Conservation (phyloP, 2,888 invertebrate species). For the Lutraria lutraria region DNA sequence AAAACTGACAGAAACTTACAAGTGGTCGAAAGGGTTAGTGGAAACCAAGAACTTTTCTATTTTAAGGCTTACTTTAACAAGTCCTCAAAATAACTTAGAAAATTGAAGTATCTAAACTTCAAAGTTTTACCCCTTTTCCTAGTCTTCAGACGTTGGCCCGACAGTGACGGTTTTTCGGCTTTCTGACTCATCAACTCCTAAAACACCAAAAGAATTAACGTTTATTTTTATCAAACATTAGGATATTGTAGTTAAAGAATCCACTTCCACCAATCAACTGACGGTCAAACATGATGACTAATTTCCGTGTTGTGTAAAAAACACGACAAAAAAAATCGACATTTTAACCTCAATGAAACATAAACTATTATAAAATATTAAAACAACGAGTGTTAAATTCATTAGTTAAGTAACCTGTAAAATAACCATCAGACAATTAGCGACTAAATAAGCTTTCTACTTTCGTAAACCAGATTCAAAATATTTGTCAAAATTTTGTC, state of each 20-base stretch:
- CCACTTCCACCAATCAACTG: not conserved
- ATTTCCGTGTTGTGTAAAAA: not conserved
- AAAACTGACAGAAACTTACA: no score
- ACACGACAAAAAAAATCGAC: not conserved
- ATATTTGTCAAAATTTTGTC: not conserved
- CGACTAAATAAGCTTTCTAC: no score
- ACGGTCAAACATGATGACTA: not conserved
- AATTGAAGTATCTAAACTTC: no score
- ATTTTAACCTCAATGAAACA: not conserved
- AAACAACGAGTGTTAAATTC: not conserved
- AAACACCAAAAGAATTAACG: conserved; percentile 28
- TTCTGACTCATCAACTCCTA: conserved; percentile 98
- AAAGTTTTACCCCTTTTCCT: conserved; percentile 97
- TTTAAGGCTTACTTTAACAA: no score
- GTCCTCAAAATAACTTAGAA: no score
- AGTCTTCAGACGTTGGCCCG: conserved; percentile 99
- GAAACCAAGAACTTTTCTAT: no score
- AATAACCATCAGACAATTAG: no score
- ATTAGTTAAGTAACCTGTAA: not conserved
- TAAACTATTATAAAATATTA: not conserved
- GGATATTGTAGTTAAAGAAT: no score
- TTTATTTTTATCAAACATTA: not conserved
- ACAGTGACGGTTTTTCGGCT: conserved; percentile 99
- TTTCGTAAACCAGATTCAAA: not conserved
- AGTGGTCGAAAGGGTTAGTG: no score